Evolutionary conservation across 2,797 vertebrate species (phyloP).

Genomic region (Melanotaenia boesemani): DNA sequence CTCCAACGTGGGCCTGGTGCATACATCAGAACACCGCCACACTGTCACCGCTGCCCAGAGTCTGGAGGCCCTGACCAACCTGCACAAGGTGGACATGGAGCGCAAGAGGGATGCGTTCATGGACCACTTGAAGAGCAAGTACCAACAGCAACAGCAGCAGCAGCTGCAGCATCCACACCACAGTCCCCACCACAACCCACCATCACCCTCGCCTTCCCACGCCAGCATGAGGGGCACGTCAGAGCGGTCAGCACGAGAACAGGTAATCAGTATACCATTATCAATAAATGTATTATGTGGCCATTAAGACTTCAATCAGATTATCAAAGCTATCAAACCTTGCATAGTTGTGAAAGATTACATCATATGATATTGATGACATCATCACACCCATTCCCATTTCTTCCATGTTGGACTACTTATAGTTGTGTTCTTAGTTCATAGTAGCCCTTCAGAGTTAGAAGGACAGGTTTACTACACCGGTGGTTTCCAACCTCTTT

Average conservation of each 20-base stretch:
- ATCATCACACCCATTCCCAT: not conserved
- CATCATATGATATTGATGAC: not conserved
- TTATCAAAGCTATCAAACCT: no score
- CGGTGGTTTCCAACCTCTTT: not conserved
- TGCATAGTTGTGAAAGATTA: not conserved
- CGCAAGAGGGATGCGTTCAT: slow-evolving; percentile 97
- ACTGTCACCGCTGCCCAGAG: slow-evolving; percentile 97
- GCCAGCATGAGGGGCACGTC: slow-evolving; percentile 88
- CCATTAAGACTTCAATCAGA: not conserved
- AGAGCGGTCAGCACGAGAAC: slow-evolving; percentile 87
- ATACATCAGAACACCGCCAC: slow-evolving; percentile 97
- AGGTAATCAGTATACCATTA: slow-evolving; percentile 78
- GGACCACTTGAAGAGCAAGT: slow-evolving; percentile 99
- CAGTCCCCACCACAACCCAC: slow-evolving; percentile 84
- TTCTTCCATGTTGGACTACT: not conserved
- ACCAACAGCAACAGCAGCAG: slow-evolving; percentile 89
- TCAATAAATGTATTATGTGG: not conserved
- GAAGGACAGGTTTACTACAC: not conserved
- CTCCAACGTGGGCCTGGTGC: slow-evolving; percentile 98
- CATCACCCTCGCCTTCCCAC: slow-evolving; percentile 86
- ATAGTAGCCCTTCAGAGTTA: not conserved
- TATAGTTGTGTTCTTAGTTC: not conserved
- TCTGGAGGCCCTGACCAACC: slow-evolving; percentile 95
- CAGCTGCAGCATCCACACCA: slow-evolving; percentile 78
- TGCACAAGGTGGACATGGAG: slow-evolving; percentile 97